Evolutionary conservation across 2,797 vertebrate species (phyloP), one percentile per base, ranked within the genome.

Genomic region (Macrochelys suwanniensis): DNA sequence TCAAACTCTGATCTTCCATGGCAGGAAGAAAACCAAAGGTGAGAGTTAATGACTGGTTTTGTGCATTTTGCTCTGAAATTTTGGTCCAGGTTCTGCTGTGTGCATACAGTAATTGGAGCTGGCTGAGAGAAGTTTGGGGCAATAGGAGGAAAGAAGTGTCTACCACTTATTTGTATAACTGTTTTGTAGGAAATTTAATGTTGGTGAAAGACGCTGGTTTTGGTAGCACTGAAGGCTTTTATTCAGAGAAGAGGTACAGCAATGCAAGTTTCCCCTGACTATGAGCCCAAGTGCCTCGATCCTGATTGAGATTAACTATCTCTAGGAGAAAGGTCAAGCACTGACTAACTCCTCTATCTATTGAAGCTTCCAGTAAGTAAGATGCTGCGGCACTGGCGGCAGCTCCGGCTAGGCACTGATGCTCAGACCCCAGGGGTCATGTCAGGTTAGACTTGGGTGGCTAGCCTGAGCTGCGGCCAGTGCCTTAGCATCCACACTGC

Each of bases 101-200:
- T 13, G 31, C 49, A 13, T n/a, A 12, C 11, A 77, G 93, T 3
- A 0, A 0, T 26, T 23, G 1, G 1, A 57, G 71, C 0, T 0
- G 1, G 50, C 17, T 37, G 79, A 21, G 13, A 1, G 12, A n/a
- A 56, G 65, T 7, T 84, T 37, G 11, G 87, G 57, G 78, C 84
- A 25, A 56, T 74, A 53, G 45, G 33, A 42, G 33, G 47, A 8
- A 78, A 47, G 88, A 13, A 28, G 13, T 7, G 3, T 15, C 16
- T 11, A 49, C 9, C 5, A 15, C 1, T 0, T 42, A 85, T 53
- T 80, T 68, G 71, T 76, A 7, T 12, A 54, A 21, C 0, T 0
- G 2, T 25, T 42, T n/a, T 92, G 78, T 26, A 59, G 85, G 80
- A 9, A 37, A 49, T 49, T 80, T 37, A 82, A 42, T 74, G 82